phyloP scores from a whole-genome alignment of 2,113 vertebrate genomes.

The Embiotoca jacksoni region DNA sequence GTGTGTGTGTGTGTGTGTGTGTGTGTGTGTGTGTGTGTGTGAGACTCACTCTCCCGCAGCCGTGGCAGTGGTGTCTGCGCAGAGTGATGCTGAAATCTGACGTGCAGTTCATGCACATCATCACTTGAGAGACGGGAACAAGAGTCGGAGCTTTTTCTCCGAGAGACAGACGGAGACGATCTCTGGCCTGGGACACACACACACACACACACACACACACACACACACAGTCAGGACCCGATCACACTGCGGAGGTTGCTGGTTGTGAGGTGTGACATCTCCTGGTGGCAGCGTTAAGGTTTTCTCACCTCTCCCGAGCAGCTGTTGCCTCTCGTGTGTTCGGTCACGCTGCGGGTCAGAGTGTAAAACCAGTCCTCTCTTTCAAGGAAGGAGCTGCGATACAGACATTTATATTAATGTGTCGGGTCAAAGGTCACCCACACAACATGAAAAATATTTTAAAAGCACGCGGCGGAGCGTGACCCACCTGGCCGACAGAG shows the following conservation, averaged over 20 bases:
- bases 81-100: constrained; percentile 95
- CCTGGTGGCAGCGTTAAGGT: background rate
- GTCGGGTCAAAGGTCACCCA: background rate
- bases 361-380: constrained; percentile 96
- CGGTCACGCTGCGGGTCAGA: constrained; percentile 88
- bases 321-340: constrained; percentile 84
- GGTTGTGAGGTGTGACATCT: background rate
- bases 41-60: constrained; percentile 93
- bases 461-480: background rate
- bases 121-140: constrained; percentile 92
- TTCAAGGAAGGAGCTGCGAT: constrained; percentile 91
- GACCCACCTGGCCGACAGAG: constrained; percentile 91
- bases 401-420: background rate
- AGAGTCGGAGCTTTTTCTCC: constrained; percentile 93
- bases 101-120: constrained; percentile 99
- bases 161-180: constrained; percentile 87
- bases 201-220: constrained; percentile 9
- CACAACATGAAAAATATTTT: background rate
- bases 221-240: too few species aligned
- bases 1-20: too few species aligned
- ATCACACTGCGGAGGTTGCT: too few species aligned
- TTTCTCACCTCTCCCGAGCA: constrained; percentile 76
- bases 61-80: constrained; percentile 93
- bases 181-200: constrained; percentile 83
- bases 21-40: background rate